These are phyloP conservation scores for Aleiodes sp. DNA, from an alignment of 1,140 invertebrate species.

Conservation along the genomic window DNA sequence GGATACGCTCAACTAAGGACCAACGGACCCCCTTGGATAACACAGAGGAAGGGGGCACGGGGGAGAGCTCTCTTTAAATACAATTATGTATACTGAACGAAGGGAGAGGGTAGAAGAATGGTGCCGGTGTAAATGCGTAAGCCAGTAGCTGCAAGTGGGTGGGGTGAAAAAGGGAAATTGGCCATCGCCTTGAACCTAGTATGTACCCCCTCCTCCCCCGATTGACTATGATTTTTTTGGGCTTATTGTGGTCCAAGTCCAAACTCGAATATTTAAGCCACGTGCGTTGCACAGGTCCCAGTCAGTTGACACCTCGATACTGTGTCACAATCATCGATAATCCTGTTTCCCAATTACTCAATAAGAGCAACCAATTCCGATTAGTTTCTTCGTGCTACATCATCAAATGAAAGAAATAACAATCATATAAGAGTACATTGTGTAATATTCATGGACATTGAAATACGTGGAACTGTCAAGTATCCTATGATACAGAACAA, in stretches of 20 bases:
- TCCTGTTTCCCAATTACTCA: background rate
- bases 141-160: slow-evolving; percentile 1
- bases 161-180: slow-evolving; percentile 19
- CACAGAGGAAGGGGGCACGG: slow-evolving; percentile 26
- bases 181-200: too few relatives aligned
- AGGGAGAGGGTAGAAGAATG: slow-evolving; percentile 23
- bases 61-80: slow-evolving; percentile 52
- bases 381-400: background rate
- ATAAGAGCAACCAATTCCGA: background rate
- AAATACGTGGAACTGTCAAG: slow-evolving; percentile 20
- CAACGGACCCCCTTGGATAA: background rate
- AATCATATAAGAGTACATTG: background rate
- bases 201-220: background rate
- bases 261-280: slow-evolving; percentile 44
- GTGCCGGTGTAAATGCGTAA: background rate
- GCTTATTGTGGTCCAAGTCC: slow-evolving; percentile 15
- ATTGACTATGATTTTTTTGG: background rate
- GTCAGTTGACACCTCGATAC: slow-evolving; percentile 40
- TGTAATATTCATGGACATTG: slow-evolving; percentile 26
- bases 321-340: slow-evolving; percentile 15
- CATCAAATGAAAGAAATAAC: too few relatives aligned
- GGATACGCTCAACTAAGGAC: background rate
- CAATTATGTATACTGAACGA: slow-evolving; percentile 43
- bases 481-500: slow-evolving; percentile 40
- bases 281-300: slow-evolving; percentile 31